phyloP scores from a whole-genome alignment of 2,113 vertebrate species.

The Dendrocopos noguchii region DNA sequence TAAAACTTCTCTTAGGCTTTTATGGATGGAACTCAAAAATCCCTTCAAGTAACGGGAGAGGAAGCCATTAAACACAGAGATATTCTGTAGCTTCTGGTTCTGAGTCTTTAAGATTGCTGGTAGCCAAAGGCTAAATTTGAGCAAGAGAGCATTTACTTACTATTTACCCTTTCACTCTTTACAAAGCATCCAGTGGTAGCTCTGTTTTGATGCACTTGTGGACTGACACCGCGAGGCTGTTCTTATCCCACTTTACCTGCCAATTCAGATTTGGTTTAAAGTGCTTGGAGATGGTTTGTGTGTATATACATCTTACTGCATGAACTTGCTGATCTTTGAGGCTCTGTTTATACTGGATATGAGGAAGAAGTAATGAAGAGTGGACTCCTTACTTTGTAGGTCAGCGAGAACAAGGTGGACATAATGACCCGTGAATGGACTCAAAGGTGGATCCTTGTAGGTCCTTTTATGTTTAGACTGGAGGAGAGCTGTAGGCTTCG shows the following conservation, averaged over 20 bases:
- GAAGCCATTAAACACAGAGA: not conserved
- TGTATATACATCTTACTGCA: not conserved
- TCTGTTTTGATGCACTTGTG: accelerated
- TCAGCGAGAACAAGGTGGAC: not conserved
- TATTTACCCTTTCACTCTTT: not conserved
- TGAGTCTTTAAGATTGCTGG: not conserved
- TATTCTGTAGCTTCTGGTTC: not conserved
- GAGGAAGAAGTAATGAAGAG: not conserved
- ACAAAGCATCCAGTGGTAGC: not conserved
- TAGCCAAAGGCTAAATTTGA: not conserved
- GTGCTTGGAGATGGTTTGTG: not conserved
- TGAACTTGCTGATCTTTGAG: not conserved
- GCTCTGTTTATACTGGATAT: not conserved
- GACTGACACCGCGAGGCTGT: not conserved
- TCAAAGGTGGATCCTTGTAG: not conserved
- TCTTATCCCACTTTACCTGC: not conserved
- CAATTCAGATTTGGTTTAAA: too few species aligned
- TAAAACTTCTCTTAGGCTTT: not conserved
- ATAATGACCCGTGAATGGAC: not conserved
- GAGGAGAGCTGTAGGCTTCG: not conserved
- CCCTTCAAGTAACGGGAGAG: not conserved
- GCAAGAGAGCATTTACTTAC: not conserved
- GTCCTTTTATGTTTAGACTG: not conserved
- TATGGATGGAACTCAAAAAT: not conserved
- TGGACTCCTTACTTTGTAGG: not conserved